Base-by-base conservation (phyloP, 2,888 invertebrate genomes). In the Sarcophaga caerulescens region DNA sequence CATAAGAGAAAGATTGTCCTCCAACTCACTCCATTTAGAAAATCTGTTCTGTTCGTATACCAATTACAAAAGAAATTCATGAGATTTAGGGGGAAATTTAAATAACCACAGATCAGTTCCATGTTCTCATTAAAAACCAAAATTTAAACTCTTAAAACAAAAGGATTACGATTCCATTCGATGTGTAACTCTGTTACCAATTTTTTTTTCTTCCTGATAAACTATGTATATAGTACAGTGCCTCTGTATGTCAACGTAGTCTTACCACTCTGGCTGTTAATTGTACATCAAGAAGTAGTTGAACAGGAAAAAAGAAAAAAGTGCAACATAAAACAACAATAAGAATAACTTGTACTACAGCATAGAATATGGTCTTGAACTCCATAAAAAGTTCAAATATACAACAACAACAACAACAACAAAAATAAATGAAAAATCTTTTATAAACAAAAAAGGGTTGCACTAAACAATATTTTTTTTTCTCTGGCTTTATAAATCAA, bases 351-450 rank as follows among this genome's bases (percentile, higher is more conserved):
- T 35, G 35, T 35, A 35, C 52, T 66, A 10, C 60, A 57, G 59
- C 11, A 65, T 35, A 62, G 8, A 77, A 77, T 68, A 69, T 78
- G 81, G 84, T 86, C 86, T 84, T 86, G 80, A 86, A 84, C 86
- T 84, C 59, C 47, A 47, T 45, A 75, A 81, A 68, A 81, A 81
- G 86, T 84, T 84, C 78, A 86, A 63, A 35, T 44, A 65, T 68
- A 60, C 60, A 78, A 21, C 19, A 35, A 11, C 47, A 63, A 45
- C 23, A 45, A 21, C 25, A 52, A 65, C 35, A 68, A 68, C 10
- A 17, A 45, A 44, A 66, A 75, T 52, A 45, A 62, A 17, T 35
- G 47, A 65, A 66, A 76, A 65, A 19, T n/a, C 6, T 59, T 71
- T 21, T 82, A 69, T 70, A 35, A 52, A 35, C 35, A 10, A 35